Evolutionary conservation across 2,888 invertebrate species (phyloP).

Genomic region (Diaprepes abbreviatus): DNA sequence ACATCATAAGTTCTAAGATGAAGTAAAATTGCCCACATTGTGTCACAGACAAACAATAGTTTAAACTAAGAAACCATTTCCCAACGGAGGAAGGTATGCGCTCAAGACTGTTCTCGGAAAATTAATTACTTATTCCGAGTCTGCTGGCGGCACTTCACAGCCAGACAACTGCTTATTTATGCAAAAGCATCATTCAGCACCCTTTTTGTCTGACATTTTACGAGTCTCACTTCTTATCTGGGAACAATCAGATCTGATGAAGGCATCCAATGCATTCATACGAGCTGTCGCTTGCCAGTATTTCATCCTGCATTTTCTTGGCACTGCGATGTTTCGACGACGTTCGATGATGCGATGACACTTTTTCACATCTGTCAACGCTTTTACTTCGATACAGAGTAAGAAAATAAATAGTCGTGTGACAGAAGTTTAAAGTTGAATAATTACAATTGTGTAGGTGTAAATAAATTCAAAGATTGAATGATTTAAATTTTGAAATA

Average conservation of each 20-base stretch:
- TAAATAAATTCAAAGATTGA: no score
- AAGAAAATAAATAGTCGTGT: no score
- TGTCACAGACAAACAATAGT: constrained; percentile 43
- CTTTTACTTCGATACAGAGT: neutral
- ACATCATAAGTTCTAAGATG: constrained; percentile 46
- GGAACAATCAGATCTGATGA: constrained; percentile 46
- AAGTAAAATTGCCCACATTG: constrained; percentile 42
- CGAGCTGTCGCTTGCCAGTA: constrained; percentile 40
- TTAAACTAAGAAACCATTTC: constrained; percentile 39
- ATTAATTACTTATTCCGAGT: constrained; percentile 46
- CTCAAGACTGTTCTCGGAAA: constrained; percentile 32
- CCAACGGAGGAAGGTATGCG: constrained; percentile 32
- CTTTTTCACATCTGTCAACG: constrained; percentile 11
- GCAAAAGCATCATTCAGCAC: constrained; percentile 49
- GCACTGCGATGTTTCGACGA: constrained; percentile 24
- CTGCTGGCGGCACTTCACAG: constrained; percentile 37
- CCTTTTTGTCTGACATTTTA: constrained; percentile 49
- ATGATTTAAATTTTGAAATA: no score
- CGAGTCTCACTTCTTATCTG: constrained; percentile 48
- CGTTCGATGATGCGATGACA: constrained; percentile 8
- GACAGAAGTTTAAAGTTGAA: no score
- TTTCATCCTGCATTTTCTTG: constrained; percentile 37
- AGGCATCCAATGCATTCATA: constrained; percentile 45
- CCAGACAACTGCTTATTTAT: constrained; percentile 49
- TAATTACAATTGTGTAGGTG: no score